Evolutionary conservation across 2,888 invertebrate species (phyloP).

Genomic region (Stenotaenia linearis): DNA sequence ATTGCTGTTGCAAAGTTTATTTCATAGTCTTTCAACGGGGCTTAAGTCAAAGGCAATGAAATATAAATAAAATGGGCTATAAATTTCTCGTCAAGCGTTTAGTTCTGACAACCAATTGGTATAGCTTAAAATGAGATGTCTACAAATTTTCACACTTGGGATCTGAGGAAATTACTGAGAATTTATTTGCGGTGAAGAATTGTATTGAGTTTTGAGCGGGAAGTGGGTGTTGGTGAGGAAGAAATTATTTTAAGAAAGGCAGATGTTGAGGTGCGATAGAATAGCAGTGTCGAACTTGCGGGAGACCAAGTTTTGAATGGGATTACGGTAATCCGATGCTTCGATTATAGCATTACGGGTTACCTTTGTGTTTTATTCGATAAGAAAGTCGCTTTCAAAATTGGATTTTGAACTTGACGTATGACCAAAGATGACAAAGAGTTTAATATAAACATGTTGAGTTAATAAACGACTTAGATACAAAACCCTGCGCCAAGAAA

Average conservation of each 20-base stretch:
- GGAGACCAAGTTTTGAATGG: not conserved
- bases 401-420: not conserved
- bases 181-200: not conserved
- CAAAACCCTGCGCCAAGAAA: no score
- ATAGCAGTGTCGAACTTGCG: not conserved
- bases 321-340: not conserved
- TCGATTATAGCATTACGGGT: not conserved
- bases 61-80: not conserved
- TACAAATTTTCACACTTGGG: not conserved
- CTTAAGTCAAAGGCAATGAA: slow-evolving; percentile 11
- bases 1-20: slow-evolving; percentile 1
- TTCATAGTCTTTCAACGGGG: not conserved
- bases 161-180: not conserved
- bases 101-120: slow-evolving; percentile 6
- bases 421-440: not conserved
- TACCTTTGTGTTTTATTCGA: not conserved
- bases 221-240: not conserved
- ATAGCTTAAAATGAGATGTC: not conserved
- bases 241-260: not conserved
- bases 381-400: not conserved
- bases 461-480: no score
- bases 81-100: not conserved
- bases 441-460: no score
- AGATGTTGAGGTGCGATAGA: not conserved
- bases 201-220: not conserved